phyloP scores from a whole-genome alignment of 1,140 invertebrate genomes.

The Asobara japonica region DNA sequence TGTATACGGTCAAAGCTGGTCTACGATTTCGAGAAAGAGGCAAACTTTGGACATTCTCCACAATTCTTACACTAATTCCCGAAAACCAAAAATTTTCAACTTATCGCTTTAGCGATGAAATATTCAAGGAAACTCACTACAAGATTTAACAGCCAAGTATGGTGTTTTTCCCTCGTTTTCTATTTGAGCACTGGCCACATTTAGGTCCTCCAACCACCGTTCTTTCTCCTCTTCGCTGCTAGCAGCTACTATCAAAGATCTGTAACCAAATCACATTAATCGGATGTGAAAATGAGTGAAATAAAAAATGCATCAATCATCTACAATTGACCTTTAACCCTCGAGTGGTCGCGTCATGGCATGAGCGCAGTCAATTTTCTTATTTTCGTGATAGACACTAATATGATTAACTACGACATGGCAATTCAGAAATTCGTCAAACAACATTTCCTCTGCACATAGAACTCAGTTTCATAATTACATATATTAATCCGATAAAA shows the following conservation, averaged over 20 bases:
- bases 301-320: constrained; percentile 50
- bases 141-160: constrained; percentile 82
- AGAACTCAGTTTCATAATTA: too few relatives aligned
- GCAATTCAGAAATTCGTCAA: too few relatives aligned
- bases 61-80: background rate
- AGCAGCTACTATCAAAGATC: constrained; percentile 78
- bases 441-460: too few relatives aligned
- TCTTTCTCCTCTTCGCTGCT: constrained; percentile 86
- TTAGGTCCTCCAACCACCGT: constrained; percentile 87
- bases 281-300: constrained; percentile 30
- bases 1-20: too few relatives aligned
- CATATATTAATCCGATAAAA: too few relatives aligned
- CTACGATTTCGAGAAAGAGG: too few relatives aligned
- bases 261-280: constrained; percentile 39
- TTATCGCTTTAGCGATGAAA: too few relatives aligned
- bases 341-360: too few relatives aligned
- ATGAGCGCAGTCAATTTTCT: too few relatives aligned
- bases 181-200: constrained; percentile 75
- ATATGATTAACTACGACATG: too few relatives aligned
- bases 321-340: background rate
- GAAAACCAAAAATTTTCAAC: too few relatives aligned
- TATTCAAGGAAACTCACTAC: constrained; percentile 69
- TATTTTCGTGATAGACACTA: too few relatives aligned
- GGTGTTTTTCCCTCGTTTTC: constrained; percentile 74
- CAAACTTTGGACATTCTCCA: background rate